Evolutionary conservation across 2,113 vertebrate genomes (phyloP).

Genomic region (Tupaia tana): DNA sequence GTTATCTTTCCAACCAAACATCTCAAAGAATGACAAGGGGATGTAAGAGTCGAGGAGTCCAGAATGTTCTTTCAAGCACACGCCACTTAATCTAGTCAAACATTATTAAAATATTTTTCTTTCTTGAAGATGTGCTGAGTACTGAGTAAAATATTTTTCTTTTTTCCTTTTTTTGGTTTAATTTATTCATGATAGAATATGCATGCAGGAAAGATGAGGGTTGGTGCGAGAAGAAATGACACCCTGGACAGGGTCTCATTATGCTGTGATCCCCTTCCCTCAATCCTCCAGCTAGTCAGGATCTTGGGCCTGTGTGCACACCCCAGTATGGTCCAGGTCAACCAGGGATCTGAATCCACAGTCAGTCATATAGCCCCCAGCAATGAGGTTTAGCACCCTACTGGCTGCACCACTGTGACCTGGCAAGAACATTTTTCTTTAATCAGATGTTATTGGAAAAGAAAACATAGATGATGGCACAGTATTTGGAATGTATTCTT

Average conservation of each 20-base stretch:
- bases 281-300: too few species aligned
- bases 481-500: not conserved
- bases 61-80: not conserved
- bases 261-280: too few species aligned
- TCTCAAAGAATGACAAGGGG: not conserved
- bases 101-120: not conserved
- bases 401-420: too few species aligned
- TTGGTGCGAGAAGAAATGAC: too few species aligned
- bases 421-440: constrained; percentile 37
- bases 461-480: not conserved
- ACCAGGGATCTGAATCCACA: too few species aligned
- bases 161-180: not conserved
- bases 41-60: constrained; percentile 28
- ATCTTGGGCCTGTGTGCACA: too few species aligned
- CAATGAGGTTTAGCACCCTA: too few species aligned
- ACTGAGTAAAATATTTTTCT: constrained; percentile 35
- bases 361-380: too few species aligned
- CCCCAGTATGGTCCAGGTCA: too few species aligned
- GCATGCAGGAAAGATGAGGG: too few species aligned
- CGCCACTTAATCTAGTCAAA: not conserved
- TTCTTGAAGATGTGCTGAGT: not conserved
- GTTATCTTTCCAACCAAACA: not conserved
- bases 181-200: too few species aligned
- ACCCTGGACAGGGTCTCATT: too few species aligned
- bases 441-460: constrained; percentile 28